Evolutionary conservation across 1,140 invertebrate species (phyloP).

Genomic region (Ctenoplectra terminalis): DNA sequence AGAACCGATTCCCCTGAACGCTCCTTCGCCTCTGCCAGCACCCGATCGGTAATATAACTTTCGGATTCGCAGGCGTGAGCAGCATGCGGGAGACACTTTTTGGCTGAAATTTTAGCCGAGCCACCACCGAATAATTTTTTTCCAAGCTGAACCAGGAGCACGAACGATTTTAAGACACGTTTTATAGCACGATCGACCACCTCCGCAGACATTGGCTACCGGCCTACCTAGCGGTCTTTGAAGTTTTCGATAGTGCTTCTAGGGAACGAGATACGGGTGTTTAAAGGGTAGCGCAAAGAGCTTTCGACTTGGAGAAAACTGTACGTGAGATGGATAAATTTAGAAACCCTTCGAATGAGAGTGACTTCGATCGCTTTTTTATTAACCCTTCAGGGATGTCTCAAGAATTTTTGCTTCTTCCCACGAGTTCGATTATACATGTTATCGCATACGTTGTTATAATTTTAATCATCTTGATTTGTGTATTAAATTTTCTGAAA

Average conservation of each 20-base stretch:
- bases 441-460: too few species aligned
- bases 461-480: too few species aligned
- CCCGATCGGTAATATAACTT: constrained; percentile 44
- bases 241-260: too few species aligned
- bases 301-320: constrained; percentile 2
- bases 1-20: constrained; percentile 40
- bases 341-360: background rate
- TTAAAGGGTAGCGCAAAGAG: too few species aligned
- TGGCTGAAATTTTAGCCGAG: constrained; percentile 13
- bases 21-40: background rate
- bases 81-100: background rate
- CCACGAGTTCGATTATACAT: too few species aligned
- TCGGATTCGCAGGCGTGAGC: constrained; percentile 31
- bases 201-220: too few species aligned
- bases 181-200: background rate
- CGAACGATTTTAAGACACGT: background rate
- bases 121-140: too few species aligned
- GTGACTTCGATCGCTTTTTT: background rate
- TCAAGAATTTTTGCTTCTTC: too few species aligned
- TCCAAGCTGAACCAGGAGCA: too few species aligned
- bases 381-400: background rate
- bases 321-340: constrained; percentile 29
- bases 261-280: too few species aligned
- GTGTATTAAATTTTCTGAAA: too few species aligned
- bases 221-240: too few species aligned